Evolutionary conservation across 2,888 invertebrate species (phyloP), one percentile per base, ranked within the genome.

Genomic region (Acanthococcus lagerstroemiae): DNA sequence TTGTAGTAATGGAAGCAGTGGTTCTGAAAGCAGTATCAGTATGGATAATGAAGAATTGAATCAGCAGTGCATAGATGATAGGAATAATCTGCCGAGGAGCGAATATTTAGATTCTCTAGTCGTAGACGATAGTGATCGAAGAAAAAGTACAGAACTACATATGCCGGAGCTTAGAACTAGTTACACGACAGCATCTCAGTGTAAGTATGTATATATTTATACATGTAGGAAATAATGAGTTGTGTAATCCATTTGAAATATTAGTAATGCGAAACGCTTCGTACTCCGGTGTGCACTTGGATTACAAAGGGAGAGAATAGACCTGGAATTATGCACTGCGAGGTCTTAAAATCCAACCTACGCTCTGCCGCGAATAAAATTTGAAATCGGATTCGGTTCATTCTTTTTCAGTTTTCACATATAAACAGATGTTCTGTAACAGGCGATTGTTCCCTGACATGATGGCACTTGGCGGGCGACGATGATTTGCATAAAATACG

Each of bases 141-240:
- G 25, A n/a, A 61, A 48, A 1, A 12, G 22, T 22, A 27, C 52
- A 7, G 48, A 61, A 12, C 22, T 37, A 37, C 19, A 4, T 46
- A 52, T 27, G 25, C 26, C 45, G 44, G 46, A 58, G 48, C 48
- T 48, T 22, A 50, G 61, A 61, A 61, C 37, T 50, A 61, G 61
- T 61, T 61, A 61, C 61, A 50, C 61, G 25, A 54, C 61, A n/a
- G 50, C 61, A 50, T 61, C 61, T 52, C 61, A 61, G 24, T 61
- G 61, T 61, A 24, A 61, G 61, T 61, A 50, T 9, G 7, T 15
- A 37, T 9, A 15, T 37, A 37, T 15, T 15, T 15, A 37, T 37
- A 37, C 12, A 15, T 37, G 15, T 37, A 37, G 6, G 6, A 37
- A 9, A 37, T 37, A 37, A 37, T 37, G 37, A n/a, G n/a, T n/a